Evolutionary conservation across 2,888 invertebrate genomes (phyloP).

Genomic region (Perithous albicinctus): DNA sequence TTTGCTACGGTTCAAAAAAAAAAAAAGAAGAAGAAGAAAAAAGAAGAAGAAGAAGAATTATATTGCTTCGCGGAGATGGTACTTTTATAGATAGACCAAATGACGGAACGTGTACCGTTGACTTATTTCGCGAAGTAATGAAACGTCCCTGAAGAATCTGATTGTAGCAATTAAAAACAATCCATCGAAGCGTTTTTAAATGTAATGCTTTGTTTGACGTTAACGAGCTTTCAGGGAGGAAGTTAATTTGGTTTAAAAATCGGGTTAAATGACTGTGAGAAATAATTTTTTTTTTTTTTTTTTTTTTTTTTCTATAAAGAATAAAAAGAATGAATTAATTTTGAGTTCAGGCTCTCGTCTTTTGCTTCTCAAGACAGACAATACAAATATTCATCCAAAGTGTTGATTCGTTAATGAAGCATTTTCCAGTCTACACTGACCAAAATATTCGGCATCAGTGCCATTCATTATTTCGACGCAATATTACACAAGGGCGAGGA

Average conservation of each 20-base stretch:
- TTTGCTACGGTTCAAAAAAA: conserved; percentile 30
- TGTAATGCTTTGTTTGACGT: neutral
- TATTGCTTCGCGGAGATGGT: conserved; percentile 48
- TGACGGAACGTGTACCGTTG: neutral
- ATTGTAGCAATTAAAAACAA: neutral
- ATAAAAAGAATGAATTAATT: no score
- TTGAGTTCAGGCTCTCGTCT: no score
- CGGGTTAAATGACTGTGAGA: neutral
- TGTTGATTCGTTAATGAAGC: neutral
- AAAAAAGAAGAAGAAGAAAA: no score
- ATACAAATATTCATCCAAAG: no score
- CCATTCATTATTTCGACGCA: neutral
- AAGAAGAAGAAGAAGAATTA: no score
- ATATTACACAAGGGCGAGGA: neutral
- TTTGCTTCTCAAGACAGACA: no score
- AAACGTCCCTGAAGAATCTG: neutral
- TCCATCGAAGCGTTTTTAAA: neutral
- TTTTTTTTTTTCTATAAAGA: no score
- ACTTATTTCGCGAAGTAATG: neutral
- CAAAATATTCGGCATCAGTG: neutral
- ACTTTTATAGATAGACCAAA: conserved; percentile 42
- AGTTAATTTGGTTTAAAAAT: neutral
- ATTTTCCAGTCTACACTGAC: neutral
- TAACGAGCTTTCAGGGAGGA: neutral
- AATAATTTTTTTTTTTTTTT: neutral